phyloP scores from a whole-genome alignment of 1,140 invertebrate genomes.

The Trinorchestia longiramus region DNA sequence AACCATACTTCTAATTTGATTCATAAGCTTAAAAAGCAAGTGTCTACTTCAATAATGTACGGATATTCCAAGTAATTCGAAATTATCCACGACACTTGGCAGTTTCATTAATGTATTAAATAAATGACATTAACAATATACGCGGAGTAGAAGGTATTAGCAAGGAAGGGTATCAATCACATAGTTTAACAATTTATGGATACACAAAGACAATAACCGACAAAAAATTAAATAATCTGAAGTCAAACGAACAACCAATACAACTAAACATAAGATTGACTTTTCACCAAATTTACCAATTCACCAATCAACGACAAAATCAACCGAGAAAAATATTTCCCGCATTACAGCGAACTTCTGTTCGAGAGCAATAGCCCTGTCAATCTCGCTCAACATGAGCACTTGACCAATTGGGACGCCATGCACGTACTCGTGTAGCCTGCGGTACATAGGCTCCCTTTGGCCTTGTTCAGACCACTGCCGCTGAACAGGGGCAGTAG shows the following conservation, averaged over 20 bases:
- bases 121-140: neutral
- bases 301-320: neutral
- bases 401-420: neutral
- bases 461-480: neutral
- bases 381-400: neutral
- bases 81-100: neutral
- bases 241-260: neutral
- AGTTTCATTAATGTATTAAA: neutral
- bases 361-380: neutral
- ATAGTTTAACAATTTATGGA: neutral
- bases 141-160: neutral
- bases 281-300: neutral
- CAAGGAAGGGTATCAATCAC: too few relatives aligned
- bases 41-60: neutral
- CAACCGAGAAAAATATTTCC: slow-evolving; percentile 1
- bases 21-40: neutral
- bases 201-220: neutral
- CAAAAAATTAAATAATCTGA: neutral
- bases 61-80: neutral
- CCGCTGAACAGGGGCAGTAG: neutral
- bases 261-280: neutral
- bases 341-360: neutral
- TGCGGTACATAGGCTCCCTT: neutral
- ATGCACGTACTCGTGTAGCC: neutral
- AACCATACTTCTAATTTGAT: neutral